Conservation (phyloP, 1,140 invertebrate genomes). For the Drosophila elegans region DNA sequence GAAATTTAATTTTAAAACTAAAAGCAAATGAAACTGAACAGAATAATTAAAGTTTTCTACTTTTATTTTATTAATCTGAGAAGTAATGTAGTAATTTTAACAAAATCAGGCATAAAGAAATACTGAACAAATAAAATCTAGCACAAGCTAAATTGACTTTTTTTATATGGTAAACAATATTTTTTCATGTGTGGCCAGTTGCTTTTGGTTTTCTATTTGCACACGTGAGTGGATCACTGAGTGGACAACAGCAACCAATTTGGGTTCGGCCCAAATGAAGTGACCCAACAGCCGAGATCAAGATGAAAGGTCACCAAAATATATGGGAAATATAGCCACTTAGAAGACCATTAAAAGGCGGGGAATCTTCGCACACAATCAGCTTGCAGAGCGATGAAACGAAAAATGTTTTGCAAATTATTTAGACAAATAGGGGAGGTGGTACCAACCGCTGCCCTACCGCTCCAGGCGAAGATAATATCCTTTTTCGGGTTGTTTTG, state of each 20-base stretch:
- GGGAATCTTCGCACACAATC: constrained; percentile 52
- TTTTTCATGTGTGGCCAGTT: constrained; percentile 12
- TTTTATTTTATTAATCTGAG: not conserved
- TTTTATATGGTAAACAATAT: not conserved
- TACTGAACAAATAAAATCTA: not conserved
- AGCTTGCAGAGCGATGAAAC: constrained; percentile 35
- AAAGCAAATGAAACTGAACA: too few species aligned
- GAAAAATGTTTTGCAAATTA: constrained; percentile 76
- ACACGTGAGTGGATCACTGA: constrained; percentile 50
- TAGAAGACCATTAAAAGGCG: constrained; percentile 64
- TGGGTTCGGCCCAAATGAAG: constrained; percentile 18
- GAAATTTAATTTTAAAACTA: too few species aligned
- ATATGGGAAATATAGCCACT: constrained; percentile 41
- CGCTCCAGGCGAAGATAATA: constrained; percentile 69
- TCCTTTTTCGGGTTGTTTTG: constrained; percentile 68
- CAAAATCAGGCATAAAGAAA: not conserved
- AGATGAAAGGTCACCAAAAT: constrained; percentile 52
- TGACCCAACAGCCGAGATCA: constrained; percentile 34
- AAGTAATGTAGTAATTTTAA: not conserved
- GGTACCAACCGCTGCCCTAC: constrained; percentile 2
- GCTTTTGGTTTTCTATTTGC: constrained; percentile 50
- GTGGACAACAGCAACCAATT: constrained; percentile 17
- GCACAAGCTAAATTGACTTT: not conserved
- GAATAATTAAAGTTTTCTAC: too few species aligned
- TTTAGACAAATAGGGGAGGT: constrained; percentile 68